Percentiles rank a stretch among this genome's conserved stretches.
Conservation (phyloP, 2,888 invertebrate species). For the Limnephilus auricula region DNA sequence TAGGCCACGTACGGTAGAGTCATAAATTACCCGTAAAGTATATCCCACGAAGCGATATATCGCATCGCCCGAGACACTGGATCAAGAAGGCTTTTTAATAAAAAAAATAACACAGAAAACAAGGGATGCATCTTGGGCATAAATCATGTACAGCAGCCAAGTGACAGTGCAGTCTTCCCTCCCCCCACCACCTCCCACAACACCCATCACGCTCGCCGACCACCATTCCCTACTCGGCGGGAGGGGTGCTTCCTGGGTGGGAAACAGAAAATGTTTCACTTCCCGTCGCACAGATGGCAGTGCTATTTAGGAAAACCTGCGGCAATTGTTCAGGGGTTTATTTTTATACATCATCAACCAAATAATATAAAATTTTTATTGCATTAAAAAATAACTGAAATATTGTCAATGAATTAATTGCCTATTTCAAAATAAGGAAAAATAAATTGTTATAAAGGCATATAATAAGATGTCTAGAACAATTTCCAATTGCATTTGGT, state of each 20-base stretch:
- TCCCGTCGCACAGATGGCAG: conserved; percentile 44
- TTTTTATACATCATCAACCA: background rate
- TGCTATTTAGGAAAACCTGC: background rate
- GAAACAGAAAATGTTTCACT: conserved; percentile 31
- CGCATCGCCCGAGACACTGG: conserved; percentile 42
- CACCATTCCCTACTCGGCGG: background rate
- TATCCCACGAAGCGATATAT: conserved; percentile 34
- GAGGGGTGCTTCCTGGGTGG: background rate
- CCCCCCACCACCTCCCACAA: background rate
- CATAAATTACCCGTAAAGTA: conserved; percentile 29
- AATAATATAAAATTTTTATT: too few species aligned
- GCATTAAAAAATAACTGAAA: too few species aligned
- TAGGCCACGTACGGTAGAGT: background rate
- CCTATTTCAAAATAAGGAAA: too few species aligned
- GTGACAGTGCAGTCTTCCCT: conserved; percentile 43
- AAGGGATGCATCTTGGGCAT: conserved; percentile 53
- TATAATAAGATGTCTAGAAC: too few species aligned
- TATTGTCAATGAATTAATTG: too few species aligned
- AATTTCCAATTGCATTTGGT: too few species aligned
- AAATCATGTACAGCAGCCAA: conserved; percentile 52
- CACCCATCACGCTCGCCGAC: too few species aligned
- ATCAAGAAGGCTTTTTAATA: conserved; percentile 54
- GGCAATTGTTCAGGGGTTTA: background rate
- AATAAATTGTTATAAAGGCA: too few species aligned
- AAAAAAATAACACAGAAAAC: conserved; percentile 45